These are phyloP conservation scores for Clivina fossor DNA, from an alignment of 2,888 invertebrate genomes.

Conservation along the genomic window DNA sequence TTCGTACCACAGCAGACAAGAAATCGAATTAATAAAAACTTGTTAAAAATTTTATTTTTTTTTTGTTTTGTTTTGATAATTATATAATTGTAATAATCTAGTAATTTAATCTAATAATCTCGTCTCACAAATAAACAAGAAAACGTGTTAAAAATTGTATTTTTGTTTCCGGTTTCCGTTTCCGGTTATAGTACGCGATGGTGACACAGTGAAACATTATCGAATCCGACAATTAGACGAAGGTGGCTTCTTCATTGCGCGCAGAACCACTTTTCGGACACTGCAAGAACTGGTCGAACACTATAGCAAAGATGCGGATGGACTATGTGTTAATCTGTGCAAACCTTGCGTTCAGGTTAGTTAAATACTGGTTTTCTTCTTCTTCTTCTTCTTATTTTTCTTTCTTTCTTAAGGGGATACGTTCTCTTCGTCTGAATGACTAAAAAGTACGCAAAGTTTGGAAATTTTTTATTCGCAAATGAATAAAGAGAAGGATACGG, in stretches of 20 bases:
- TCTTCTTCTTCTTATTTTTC: too few species aligned
- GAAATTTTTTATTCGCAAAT: too few species aligned
- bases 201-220: conserved; percentile 99
- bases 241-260: conserved; percentile 98
- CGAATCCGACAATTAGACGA: conserved; percentile 98
- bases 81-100: background rate
- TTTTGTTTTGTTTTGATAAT: background rate
- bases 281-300: conserved; percentile 97
- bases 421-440: too few species aligned
- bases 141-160: too few species aligned
- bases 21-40: background rate
- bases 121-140: background rate
- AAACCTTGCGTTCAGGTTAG: conserved; percentile 91
- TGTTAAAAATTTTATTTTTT: conserved; percentile 1
- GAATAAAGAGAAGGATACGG: too few species aligned
- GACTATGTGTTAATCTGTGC: conserved; percentile 94
- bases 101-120: background rate
- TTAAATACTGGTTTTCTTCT: conserved; percentile 23
- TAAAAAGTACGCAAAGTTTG: too few species aligned
- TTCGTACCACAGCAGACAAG: too few species aligned
- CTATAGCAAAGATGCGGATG: conserved; percentile 97
- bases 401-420: too few species aligned
- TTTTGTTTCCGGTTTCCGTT: too few species aligned
- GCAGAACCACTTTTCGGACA: conserved; percentile 95
- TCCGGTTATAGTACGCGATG: conserved; percentile 98